Percentiles rank a stretch among this genome's conserved stretches.
phyloP scores from a whole-genome alignment of 2,888 invertebrate species.

The Notocelia uddmanniana region DNA sequence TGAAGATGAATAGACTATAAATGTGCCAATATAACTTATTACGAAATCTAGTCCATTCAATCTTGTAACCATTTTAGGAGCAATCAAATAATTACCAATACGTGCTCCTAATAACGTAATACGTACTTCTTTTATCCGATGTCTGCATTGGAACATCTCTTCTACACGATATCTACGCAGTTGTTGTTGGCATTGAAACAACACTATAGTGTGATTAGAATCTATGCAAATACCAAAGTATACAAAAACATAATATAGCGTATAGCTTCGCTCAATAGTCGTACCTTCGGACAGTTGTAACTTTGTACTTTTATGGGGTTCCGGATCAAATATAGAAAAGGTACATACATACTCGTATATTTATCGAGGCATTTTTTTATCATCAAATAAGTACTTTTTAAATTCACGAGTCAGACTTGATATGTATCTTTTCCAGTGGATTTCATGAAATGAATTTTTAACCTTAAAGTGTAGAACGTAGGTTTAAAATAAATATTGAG shows the following conservation, averaged over 20 bases:
- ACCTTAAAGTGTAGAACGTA: not conserved
- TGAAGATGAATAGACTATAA: not conserved
- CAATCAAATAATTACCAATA: conserved; percentile 6
- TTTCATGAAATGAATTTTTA: not conserved
- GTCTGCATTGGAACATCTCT: not conserved
- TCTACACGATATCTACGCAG: conserved; percentile 10
- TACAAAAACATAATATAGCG: not conserved
- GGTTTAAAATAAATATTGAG: too few relatives aligned
- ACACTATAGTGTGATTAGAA: conserved; percentile 46
- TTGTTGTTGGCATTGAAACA: conserved; percentile 28
- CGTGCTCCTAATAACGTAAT: too few relatives aligned
- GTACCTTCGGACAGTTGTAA: not conserved
- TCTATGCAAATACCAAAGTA: conserved; percentile 46
- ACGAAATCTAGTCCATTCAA: not conserved
- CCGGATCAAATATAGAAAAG: too few relatives aligned
- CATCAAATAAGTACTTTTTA: too few relatives aligned
- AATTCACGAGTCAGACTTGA: not conserved
- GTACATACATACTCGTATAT: too few relatives aligned
- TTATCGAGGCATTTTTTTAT: too few relatives aligned
- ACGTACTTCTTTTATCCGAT: conserved; percentile 9
- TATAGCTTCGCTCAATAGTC: not conserved
- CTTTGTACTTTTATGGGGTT: too few relatives aligned
- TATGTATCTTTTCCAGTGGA: not conserved
- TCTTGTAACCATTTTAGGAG: conserved; percentile 7
- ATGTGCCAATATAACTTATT: not conserved